Base-by-base conservation (phyloP, 2,113 vertebrate genomes). In the Cygnus buccinator region DNA sequence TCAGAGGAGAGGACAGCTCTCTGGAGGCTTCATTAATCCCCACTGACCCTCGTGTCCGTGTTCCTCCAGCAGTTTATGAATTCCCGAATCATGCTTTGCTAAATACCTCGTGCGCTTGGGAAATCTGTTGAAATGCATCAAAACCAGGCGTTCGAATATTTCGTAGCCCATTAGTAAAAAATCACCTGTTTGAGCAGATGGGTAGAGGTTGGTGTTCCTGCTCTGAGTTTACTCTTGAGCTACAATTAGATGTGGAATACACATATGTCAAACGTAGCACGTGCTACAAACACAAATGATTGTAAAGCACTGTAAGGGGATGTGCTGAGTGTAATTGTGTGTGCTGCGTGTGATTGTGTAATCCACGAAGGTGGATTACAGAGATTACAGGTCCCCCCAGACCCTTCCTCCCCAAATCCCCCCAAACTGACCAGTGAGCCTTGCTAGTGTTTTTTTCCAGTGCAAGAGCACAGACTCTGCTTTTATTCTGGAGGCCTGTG, bases 221-320 rank as follows among this genome's bases (percentile, higher is more conserved):
- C 10, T 21, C n/a, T 37, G 31, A 83, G n/a, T 33, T 61, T 76
- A 79, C 54, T 79, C 58, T 62, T 43, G 48, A 52, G 12, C 31
- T 48, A 26, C 39, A 41, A 33, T 7, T 26, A 59, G 82, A 63
- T 0, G 23, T 23, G 57, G 46, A 72, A 75, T 72, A 75, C 21
- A 33, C 10, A 8, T 6, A 1, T 37, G 39, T 21, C 68, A 28
- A 48, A 1, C 35, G 25, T 5, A 55, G 58, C 48, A 5, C 2
- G 3, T 33, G 19, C 58, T 37, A n/a, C 46, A 62, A 37, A 37
- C 37, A 37, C 37, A 37, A 37, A 37, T 37, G 37, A 37, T 37
- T 37, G 37, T 37, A 37, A 37, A 37, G 37, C 37, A 8, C 37
- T 37, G 3, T 25, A 22, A 71, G 10, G 23, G 26, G 10, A 26